These are phyloP conservation scores for Chascanopsetta lugubris DNA, from an alignment of 2,113 vertebrate species.

Conservation along the genomic window DNA sequence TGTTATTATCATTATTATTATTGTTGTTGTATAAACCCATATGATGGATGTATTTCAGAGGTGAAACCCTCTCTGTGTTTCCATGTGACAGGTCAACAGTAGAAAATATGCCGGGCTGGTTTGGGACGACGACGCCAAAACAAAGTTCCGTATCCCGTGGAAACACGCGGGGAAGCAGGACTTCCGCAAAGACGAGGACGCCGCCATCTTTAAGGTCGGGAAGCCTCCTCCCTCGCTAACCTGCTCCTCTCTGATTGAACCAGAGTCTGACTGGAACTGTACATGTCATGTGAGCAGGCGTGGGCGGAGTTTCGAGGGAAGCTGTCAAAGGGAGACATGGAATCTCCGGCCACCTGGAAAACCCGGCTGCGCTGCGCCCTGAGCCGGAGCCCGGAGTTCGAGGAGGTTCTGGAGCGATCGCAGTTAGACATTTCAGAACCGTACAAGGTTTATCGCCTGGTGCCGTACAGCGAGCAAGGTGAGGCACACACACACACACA, in stretches of 20 bases:
- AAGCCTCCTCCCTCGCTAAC: no score
- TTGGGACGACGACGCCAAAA: slow-evolving; percentile 87
- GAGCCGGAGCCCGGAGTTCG: slow-evolving; percentile 90
- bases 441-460: slow-evolving; percentile 90
- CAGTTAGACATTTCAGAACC: slow-evolving; percentile 88
- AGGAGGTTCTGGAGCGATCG: slow-evolving; percentile 80
- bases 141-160: slow-evolving; percentile 94
- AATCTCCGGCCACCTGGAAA: slow-evolving; percentile 87
- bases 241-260: neutral
- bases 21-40: no score
- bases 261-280: no score
- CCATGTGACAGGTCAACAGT: slow-evolving; percentile 80
- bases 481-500: slow-evolving; percentile 17
- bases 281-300: slow-evolving; percentile 71
- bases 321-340: slow-evolving; percentile 56
- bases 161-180: slow-evolving; percentile 94
- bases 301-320: slow-evolving; percentile 90
- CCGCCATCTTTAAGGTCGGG: slow-evolving; percentile 89
- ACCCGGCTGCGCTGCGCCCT: slow-evolving; percentile 91
- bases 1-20: no score
- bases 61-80: neutral
- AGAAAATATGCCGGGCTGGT: slow-evolving; percentile 83
- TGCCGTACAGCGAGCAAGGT: slow-evolving; percentile 80
- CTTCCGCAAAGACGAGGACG: slow-evolving; percentile 89
- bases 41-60: no score